Evolutionary conservation across 2,113 vertebrate genomes (phyloP).

Genomic region (Castor canadensis): DNA sequence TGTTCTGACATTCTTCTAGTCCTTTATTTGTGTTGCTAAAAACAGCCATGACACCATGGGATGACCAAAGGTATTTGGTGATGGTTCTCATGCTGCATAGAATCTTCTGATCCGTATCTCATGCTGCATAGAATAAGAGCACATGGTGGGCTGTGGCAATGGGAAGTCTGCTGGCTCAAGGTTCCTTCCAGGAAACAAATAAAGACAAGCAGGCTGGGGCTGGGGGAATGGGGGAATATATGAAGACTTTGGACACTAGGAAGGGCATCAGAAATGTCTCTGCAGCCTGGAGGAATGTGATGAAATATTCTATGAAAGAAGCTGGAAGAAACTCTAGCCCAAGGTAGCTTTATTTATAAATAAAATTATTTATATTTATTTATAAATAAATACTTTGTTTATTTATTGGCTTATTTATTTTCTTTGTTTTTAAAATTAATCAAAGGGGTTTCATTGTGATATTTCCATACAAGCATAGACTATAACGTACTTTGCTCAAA

Average conservation of each 20-base stretch:
- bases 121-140: background rate
- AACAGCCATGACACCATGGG: background rate
- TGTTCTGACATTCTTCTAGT: background rate
- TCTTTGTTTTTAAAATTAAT: no score
- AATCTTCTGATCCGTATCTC: background rate
- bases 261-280: background rate
- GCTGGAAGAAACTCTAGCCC: background rate
- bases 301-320: background rate
- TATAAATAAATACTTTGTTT: no score
- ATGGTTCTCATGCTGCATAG: background rate
- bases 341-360: no score
- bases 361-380: no score
- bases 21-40: background rate
- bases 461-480: no score
- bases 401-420: no score
- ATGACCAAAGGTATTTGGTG: background rate
- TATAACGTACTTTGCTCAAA: no score
- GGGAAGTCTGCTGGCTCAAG: background rate
- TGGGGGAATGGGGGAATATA: background rate
- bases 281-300: no score
- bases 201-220: background rate
- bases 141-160: rapidly evolving
- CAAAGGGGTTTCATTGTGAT: no score
- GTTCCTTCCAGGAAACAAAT: background rate
- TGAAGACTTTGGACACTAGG: background rate